A percentile compares a stretch with the other conserved stretches of the same genome.
phyloP scores from a whole-genome alignment of 2,888 invertebrate species.

The Volucella zonaria region DNA sequence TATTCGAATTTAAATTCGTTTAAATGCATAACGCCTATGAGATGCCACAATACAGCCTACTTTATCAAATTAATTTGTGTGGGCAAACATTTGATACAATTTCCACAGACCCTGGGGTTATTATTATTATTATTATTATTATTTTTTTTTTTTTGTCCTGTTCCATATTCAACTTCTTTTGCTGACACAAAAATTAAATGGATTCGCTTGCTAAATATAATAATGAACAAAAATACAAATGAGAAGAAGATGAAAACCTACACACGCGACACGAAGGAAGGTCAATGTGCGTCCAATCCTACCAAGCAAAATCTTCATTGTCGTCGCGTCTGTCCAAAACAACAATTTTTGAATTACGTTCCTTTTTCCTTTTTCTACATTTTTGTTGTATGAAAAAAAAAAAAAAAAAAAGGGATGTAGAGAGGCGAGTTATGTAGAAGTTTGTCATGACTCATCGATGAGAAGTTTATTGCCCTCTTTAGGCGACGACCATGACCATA shows the following conservation, averaged over 20 bases:
- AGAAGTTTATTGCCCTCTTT: slow-evolving; percentile 66
- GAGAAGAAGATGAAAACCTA: slow-evolving; percentile 42
- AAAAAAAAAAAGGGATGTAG: slow-evolving; percentile 39
- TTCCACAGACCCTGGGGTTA: slow-evolving; percentile 58
- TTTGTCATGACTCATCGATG: slow-evolving; percentile 58
- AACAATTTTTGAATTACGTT: slow-evolving; percentile 32
- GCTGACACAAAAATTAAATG: slow-evolving; percentile 58
- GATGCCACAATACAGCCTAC: slow-evolving; percentile 19
- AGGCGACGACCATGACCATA: slow-evolving; percentile 53
- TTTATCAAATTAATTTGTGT: slow-evolving; percentile 37
- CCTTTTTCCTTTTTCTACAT: neutral
- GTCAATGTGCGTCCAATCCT: slow-evolving; percentile 64
- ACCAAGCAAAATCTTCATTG: neutral
- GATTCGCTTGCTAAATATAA: slow-evolving; percentile 42
- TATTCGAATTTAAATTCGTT: slow-evolving; percentile 37
- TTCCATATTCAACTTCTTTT: neutral
- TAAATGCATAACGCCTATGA: slow-evolving; percentile 20
- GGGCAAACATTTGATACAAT: slow-evolving; percentile 56
- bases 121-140: slow-evolving; percentile 40
- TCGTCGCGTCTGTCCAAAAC: slow-evolving; percentile 14
- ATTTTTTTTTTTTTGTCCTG: slow-evolving; percentile 17
- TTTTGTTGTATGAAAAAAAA: neutral
- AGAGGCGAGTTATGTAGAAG: slow-evolving; percentile 47
- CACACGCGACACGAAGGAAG: slow-evolving; percentile 61
- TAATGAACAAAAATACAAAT: slow-evolving; percentile 23